A percentile compares a stretch with the other conserved stretches of the same genome.
phyloP scores from a whole-genome alignment of 2,113 vertebrate genomes.

The Furnarius figulus region DNA sequence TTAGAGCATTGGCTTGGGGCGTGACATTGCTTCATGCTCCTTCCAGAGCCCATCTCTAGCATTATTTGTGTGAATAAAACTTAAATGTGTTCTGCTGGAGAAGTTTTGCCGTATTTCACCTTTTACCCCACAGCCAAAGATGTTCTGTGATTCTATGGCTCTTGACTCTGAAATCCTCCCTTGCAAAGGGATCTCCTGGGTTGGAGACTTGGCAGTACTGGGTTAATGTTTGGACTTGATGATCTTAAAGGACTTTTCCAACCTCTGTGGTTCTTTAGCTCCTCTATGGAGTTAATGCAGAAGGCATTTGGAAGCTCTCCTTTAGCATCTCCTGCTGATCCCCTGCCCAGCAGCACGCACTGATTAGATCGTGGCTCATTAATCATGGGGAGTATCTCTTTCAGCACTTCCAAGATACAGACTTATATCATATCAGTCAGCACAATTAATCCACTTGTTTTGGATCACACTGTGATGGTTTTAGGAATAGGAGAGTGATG shows the following conservation, averaged over 20 bases:
- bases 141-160: neutral
- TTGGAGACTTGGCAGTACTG: neutral
- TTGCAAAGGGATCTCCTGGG: neutral
- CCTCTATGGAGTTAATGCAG: neutral
- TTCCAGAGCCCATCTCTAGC: neutral
- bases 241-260: neutral
- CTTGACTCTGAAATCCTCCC: neutral
- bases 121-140: neutral
- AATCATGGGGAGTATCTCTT: neutral
- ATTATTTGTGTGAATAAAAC: neutral
- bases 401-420: neutral
- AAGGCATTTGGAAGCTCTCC: neutral
- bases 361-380: fast-evolving
- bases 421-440: neutral
- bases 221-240: neutral
- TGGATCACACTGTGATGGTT: neutral
- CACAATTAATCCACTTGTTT: neutral
- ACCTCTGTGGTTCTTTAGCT: neutral
- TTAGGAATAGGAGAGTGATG: neutral
- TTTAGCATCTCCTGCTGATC: neutral
- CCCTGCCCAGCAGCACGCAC: neutral
- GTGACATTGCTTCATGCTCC: neutral
- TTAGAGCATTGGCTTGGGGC: neutral
- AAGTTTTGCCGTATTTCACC: neutral
- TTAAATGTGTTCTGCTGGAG: neutral